Conservation (phyloP, 23 tunicate species). For the Trididemnum clinides region DNA sequence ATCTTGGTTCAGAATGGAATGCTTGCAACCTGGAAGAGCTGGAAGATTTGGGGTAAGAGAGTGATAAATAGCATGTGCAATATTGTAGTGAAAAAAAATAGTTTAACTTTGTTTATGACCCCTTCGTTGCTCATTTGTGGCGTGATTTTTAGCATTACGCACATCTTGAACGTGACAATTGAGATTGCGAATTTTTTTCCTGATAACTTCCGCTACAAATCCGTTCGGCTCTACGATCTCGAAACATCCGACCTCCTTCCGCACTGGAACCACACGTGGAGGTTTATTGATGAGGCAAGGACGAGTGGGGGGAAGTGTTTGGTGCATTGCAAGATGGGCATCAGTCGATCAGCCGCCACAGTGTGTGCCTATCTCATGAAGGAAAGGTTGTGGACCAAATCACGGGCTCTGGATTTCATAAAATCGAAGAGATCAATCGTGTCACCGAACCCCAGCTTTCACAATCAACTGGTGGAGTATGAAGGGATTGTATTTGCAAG, state of each 20-base stretch:
- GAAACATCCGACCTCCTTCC: slow-evolving; percentile 50
- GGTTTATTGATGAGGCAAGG: slow-evolving; percentile 49
- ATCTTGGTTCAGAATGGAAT: slow-evolving; percentile 97
- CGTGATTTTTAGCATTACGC: slow-evolving; percentile 74
- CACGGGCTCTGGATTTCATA: slow-evolving; percentile 58
- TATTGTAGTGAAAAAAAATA: no score
- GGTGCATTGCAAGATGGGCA: slow-evolving; percentile 99
- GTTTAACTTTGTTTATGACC: no score
- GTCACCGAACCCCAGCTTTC: slow-evolving; percentile 74
- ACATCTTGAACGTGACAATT: slow-evolving; percentile 87
- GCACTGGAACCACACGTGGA: slow-evolving; percentile 77
- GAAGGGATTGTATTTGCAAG: slow-evolving; percentile 92
- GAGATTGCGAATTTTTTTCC: slow-evolving; percentile 93
- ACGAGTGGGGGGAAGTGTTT: slow-evolving; percentile 60
- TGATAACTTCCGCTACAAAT: slow-evolving; percentile 68
- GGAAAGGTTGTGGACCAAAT: slow-evolving; percentile 55
- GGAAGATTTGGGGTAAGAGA: slow-evolving; percentile 50
- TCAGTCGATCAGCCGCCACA: slow-evolving; percentile 92
- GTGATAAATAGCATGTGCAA: no score
- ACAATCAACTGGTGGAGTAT: slow-evolving; percentile 72
- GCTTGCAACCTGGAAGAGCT: slow-evolving; percentile 79
- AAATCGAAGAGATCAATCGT: slow-evolving; percentile 57
- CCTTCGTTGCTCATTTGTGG: no score
- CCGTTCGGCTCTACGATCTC: slow-evolving; percentile 59
- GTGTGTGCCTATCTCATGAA: slow-evolving; percentile 93